Evolutionary conservation across 2,113 vertebrate species (phyloP).

Genomic region (Pseudorasbora parva): DNA sequence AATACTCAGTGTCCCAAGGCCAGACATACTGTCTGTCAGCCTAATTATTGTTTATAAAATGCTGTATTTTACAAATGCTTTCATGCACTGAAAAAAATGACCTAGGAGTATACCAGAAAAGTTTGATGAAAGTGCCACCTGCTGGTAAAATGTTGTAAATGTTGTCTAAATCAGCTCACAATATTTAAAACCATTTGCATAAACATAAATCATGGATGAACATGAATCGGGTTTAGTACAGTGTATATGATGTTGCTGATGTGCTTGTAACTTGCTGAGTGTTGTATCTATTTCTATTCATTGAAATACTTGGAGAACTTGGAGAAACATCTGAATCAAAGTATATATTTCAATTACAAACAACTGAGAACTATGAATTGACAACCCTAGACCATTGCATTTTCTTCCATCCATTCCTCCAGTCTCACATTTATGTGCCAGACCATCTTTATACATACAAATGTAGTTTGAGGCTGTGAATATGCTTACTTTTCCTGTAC

Average conservation of each 20-base stretch:
- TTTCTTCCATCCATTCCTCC: not conserved
- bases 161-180: not conserved
- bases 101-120: too few relatives aligned
- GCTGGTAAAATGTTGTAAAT: not conserved
- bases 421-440: too few relatives aligned
- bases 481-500: conserved; percentile 78
- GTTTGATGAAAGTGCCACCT: not conserved
- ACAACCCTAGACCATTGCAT: too few relatives aligned
- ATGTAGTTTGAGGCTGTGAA: not conserved
- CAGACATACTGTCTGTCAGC: too few relatives aligned
- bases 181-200: not conserved
- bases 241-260: not conserved
- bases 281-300: not conserved
- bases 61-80: too few relatives aligned
- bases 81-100: too few relatives aligned
- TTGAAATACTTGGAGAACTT: not conserved
- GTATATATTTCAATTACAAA: not conserved
- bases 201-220: not conserved
- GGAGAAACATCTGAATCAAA: not conserved
- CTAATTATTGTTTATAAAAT: too few relatives aligned
- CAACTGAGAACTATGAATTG: not conserved
- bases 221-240: not conserved
- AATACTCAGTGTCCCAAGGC: too few relatives aligned
- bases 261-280: not conserved
- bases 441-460: too few relatives aligned